phyloP scores from a whole-genome alignment of 23 tunicate species.

The Styela clava region DNA sequence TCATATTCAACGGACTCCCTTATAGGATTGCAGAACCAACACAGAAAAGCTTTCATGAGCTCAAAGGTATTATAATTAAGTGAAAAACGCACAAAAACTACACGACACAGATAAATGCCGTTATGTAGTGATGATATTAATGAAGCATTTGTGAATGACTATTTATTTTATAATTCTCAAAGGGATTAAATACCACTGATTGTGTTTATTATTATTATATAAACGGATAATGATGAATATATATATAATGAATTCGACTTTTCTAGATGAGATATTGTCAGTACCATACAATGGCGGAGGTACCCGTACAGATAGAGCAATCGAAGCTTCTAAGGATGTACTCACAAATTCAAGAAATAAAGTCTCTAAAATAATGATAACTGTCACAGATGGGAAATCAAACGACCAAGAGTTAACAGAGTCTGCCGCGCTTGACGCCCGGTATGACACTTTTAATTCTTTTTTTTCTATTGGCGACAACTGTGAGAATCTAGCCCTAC shows the following conservation, averaged over 20 bases:
- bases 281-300: neutral
- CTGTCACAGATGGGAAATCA: slow-evolving; percentile 19
- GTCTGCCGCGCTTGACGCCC: neutral
- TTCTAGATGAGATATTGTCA: neutral
- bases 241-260: neutral
- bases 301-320: neutral
- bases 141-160: too few species aligned
- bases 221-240: too few species aligned
- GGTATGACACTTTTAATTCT: neutral
- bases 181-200: too few species aligned
- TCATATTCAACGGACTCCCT: neutral
- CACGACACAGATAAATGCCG: too few species aligned
- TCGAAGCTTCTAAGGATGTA: neutral
- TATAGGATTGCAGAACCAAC: neutral
- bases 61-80: slow-evolving; percentile 23
- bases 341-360: neutral
- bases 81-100: too few species aligned
- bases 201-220: too few species aligned
- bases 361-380: slow-evolving; percentile 14
- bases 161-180: too few species aligned
- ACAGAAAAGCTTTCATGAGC: neutral
- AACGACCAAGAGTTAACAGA: neutral
- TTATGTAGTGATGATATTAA: too few species aligned
- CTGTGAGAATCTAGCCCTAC: too few species aligned
- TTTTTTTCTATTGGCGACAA: too few species aligned